Evolutionary conservation across 2,113 vertebrate species (phyloP), one percentile per base, ranked within the genome.

Genomic region (Pachycephala philippinensis): DNA sequence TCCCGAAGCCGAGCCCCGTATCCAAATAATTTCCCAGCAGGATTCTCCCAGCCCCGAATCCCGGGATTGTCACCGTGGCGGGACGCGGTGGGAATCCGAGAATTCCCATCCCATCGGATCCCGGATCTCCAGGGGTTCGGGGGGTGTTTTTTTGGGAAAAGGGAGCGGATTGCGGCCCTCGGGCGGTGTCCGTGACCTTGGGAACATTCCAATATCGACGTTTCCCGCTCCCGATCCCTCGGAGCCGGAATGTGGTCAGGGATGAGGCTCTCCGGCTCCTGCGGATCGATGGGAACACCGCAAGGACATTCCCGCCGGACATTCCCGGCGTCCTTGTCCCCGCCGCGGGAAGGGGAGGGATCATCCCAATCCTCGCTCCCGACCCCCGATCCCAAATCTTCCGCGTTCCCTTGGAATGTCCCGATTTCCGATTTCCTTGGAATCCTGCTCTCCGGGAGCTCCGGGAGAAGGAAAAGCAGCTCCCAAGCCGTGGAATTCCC

Each of bases 341-440:
- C 13, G 0, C 11, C 1, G 3, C 1, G 30, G 79, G 44, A 18
- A 1, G 0, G 9, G 21, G 18, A 2, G 19, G 18, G n/a, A 13
- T 10, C 24, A 13, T 18, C 6, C 1, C 75, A 3, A 4, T 3
- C 66, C 54, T 23, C 1, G 20, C 27, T 15, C 64, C 7, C 5
- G 9, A 11, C 2, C 23, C 6, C 1, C 75, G 3, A 4, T 3
- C 66, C 66, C 3, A 3, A 37, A 20, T 21, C 10, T 26, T 16
- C 26, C 4, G 4, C 10, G 0, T 26, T 8, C 37, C 54, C 30
- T 15, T 0, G 31, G 37, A 8, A 30, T 10, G 30, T 3, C 45
- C 45, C 20, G n/a, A n/a, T n/a, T n/a, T n/a, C n/a, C n/a, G n/a
- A n/a, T n/a, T n/a, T n/a, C n/a, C n/a, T n/a, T n/a, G n/a, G n/a